Evolutionary conservation across 2,888 invertebrate genomes (phyloP), one percentile per base, ranked within the genome.

Genomic region (Arenicola marina): DNA sequence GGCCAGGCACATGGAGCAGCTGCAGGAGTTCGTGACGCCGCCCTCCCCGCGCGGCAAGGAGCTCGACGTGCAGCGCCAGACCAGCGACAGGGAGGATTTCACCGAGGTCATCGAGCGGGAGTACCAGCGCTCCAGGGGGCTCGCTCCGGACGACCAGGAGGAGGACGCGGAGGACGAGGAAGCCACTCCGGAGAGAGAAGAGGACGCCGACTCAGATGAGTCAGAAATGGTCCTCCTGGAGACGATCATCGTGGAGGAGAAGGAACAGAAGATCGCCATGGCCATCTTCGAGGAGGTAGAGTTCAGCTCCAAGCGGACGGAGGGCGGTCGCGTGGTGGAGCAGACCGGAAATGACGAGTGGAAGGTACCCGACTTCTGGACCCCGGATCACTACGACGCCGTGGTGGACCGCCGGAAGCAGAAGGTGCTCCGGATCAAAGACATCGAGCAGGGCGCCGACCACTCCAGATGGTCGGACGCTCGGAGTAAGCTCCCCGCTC

Each of bases 241-340:
- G 46, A 61, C 60, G 45, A 48, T 48, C 2, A 53, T 56, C n/a
- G 43, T 67, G 2, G 68, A 68, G 34, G 66, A 66, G 34, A 63
- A 62, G 55, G 68, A 68, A 38, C 66, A 68, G 45, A 38, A 62
- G 7, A 63, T 68, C 2, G 48, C 58, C 0, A 68, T 68, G 68
- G 59, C 67, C 32, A 66, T 68, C n/a, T 61, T 58, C 24, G 68
- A 68, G 33, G 68, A 68, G 29, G 48, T 66, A 4, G 68, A 68
- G 48, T 68, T 68, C 55, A 51, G 59, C 21, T 24, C 46, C 21
- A 48, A 61, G 46, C 45, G 66, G n/a, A 68, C 44, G 15, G 54
- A 66, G 15, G 66, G 66, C 1, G 38, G 51, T 18, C 53, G 46
- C 1, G 46, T 57, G 24, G 28, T 44, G 2, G 29, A 53, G 33